Base-by-base conservation (phyloP, 2,888 invertebrate species). In the Amiota minor region DNA sequence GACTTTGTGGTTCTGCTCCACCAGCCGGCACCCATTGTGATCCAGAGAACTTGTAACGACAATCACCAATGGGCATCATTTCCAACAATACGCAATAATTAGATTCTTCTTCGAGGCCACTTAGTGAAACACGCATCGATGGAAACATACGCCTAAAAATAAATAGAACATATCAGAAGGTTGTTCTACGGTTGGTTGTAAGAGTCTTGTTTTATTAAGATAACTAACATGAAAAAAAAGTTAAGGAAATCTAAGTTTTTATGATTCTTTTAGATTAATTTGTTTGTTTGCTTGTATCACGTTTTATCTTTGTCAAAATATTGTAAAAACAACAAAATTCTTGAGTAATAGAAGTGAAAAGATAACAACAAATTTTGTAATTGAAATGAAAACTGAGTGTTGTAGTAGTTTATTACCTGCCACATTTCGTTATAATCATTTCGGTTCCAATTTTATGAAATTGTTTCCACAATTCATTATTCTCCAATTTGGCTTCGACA, bases 141-240 rank as follows among this genome's bases (percentile, higher is more conserved):
- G 98, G 98, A 88, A 98, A 98, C 96, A 98, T 97, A 55, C 97
- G 94, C 84, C 98, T 98, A 53, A 11, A 91, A 67, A 74, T 55
- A 50, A 73, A 71, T 59, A 72, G 71, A 50, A 62, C 72, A 75
- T 35, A 67, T n/a, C 72, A 18, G 61, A 23, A 45, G 10, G 4
- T 64, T 64, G n/a, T 64, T 64, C 10, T 45, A 35, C 10, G 1
- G 4, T 4, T 53, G 53, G 2, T 12, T n/a, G 6, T 53, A n/a
- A 10, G n/a, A 3, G 53, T 12, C 53, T 12, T 53, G 14, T 53
- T 53, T n/a, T 53, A 8, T n/a, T 12, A 35, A 62, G 23, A 23
- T 45, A 62, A 35, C 14, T 14, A 35, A 9, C 14, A 11, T 20
- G 9, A 20, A 35, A 62, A 35, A 62, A 62, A 23, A 62, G 62